phyloP scores from a whole-genome alignment of 2,888 invertebrate genomes.

The Polydrusus pterygomalis region DNA sequence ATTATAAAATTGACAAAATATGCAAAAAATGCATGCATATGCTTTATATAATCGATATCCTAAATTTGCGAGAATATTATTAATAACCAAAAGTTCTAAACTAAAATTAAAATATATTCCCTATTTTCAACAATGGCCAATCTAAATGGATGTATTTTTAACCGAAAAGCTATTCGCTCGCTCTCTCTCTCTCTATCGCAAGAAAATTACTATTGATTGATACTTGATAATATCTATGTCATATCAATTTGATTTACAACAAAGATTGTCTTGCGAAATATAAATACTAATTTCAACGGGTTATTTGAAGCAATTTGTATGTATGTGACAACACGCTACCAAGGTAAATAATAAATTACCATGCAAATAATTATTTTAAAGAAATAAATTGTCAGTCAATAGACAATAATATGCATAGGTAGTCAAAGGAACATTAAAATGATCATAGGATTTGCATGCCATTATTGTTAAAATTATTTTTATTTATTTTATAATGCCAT shows the following conservation, averaged over 20 bases:
- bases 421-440: neutral
- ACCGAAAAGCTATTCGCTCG: no score
- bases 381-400: neutral
- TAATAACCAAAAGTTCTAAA: no score
- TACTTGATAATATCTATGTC: neutral
- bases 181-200: neutral
- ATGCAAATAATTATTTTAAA: neutral
- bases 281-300: neutral
- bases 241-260: conserved; percentile 13
- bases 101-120: no score
- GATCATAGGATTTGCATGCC: no score
- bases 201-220: neutral
- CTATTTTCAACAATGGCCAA: no score
- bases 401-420: neutral
- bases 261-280: conserved; percentile 8
- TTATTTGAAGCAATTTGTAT: conserved; percentile 18
- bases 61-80: no score
- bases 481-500: no score
- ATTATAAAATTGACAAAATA: no score
- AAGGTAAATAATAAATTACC: conserved; percentile 24
- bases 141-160: no score
- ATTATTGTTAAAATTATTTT: no score
- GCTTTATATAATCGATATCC: no score
- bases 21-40: no score
- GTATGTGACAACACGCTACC: conserved; percentile 10